Evolutionary conservation across 1,140 invertebrate species (phyloP), one percentile per base, ranked within the genome.

Genomic region (Parapsyche elsis): DNA sequence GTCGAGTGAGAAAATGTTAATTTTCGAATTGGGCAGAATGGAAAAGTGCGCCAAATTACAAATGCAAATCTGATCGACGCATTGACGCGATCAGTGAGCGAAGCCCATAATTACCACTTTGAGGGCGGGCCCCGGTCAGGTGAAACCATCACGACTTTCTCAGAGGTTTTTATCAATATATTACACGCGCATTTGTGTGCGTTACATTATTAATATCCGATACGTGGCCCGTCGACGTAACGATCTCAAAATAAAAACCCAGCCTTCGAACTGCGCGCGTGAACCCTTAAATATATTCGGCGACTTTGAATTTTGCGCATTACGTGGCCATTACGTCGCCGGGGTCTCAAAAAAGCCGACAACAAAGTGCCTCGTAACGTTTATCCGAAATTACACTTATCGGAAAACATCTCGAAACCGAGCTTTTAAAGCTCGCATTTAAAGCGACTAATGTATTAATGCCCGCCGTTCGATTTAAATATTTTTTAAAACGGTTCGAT

Each of bases 51-150:
- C 79, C 81, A 81, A 83, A 83, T 83, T 83, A 79, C 79, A 77
- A 83, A 83, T 83, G 81, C 81, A 83, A 83, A 83, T 83, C 81
- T 83, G 80, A 83, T 83, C 79, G 79, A 19, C 79, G 76, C 79
- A 83, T 83, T 83, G 80, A 76, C 76, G 81, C 79, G 73, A 80
- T 80, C 81, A 79, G 71, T 64, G 81, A 75, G 49, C 45, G 79
- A 38, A 71, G 44, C 81, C 59, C 71, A 78, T 83, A 83, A 83
- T 83, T 83, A 83, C 81, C 73, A 44, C 81, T 81, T 80, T 80
- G 79, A 46, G 73, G 49, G 61, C 67, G 73, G 46, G 45, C 26
- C n/a, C n/a, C 73, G 59, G 71, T 71, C 76, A 46, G 78, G 75
- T 78, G 76, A 78, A 75, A 71, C 44, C 76, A 76, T 70, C 79